Conservation (phyloP, 2,797 vertebrate genomes). For the Chaunax sp. region DNA sequence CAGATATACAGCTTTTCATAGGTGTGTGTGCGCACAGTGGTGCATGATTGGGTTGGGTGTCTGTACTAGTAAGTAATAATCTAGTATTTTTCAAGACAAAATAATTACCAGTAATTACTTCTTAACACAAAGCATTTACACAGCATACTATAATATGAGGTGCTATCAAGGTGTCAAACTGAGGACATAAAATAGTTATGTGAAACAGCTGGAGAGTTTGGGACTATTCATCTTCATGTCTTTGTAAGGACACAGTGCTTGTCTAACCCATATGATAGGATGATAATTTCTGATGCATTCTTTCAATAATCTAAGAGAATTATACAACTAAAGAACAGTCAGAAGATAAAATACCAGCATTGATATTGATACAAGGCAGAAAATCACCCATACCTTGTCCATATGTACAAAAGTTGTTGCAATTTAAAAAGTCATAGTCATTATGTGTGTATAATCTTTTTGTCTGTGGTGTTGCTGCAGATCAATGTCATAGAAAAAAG, state of each 20-base stretch:
- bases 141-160: too few species aligned
- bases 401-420: not conserved
- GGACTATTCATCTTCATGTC: constrained; percentile 28
- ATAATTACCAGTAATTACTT: constrained; percentile 24
- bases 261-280: constrained; percentile 18
- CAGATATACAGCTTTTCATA: constrained; percentile 19
- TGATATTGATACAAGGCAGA: constrained; percentile 58
- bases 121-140: too few species aligned
- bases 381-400: constrained; percentile 48
- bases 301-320: constrained; percentile 58
- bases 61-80: constrained; percentile 21
- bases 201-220: constrained; percentile 25
- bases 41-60: not conserved
- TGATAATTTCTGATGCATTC: constrained; percentile 44
- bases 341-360: constrained; percentile 58
- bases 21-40: too few species aligned
- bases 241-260: constrained; percentile 3
- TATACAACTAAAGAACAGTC: constrained; percentile 36
- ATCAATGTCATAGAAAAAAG: constrained; percentile 3
- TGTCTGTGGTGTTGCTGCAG: not conserved
- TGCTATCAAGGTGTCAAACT: too few species aligned
- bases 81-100: constrained; percentile 26
- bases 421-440: not conserved
- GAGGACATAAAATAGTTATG: too few species aligned
- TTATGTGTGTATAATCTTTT: not conserved